Conservation (phyloP, 2,113 vertebrate genomes). For the Tamias sibiricus region DNA sequence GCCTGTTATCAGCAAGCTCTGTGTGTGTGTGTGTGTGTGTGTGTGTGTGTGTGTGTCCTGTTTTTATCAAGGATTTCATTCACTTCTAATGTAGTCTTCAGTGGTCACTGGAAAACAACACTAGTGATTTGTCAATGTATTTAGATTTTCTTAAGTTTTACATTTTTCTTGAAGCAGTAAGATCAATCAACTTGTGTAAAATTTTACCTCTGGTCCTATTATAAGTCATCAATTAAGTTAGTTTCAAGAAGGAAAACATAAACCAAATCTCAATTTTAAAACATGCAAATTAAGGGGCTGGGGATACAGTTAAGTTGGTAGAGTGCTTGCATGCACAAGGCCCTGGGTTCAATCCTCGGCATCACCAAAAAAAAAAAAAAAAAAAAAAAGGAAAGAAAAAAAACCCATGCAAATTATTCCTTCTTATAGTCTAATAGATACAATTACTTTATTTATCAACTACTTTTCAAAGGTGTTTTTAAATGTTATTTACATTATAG, state of each 20-base stretch:
- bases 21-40: neutral
- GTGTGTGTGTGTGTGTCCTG: neutral
- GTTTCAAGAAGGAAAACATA: constrained; percentile 29
- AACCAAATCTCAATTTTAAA: neutral
- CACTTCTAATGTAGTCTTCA: neutral
- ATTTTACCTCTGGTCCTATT: neutral
- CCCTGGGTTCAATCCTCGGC: too few species aligned
- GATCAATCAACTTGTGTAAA: neutral
- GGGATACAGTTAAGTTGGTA: too few species aligned
- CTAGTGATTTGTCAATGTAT: constrained; percentile 16
- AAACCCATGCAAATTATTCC: neutral
- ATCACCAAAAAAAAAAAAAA: too few species aligned
- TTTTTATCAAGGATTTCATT: constrained; percentile 18
- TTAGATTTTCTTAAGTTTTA: constrained; percentile 6
- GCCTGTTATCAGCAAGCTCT: neutral
- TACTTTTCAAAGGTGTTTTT: constrained; percentile 34
- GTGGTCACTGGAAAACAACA: constrained; percentile 43
- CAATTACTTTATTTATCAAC: constrained; percentile 1
- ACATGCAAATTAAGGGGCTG: neutral
- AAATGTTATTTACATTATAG: neutral
- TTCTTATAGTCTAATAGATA: neutral
- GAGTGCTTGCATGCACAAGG: too few species aligned
- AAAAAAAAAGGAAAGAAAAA: too few species aligned
- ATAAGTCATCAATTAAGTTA: neutral
- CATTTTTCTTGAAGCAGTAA: neutral